Percentiles rank a stretch among this genome's conserved stretches.
Conservation (phyloP, 2,797 vertebrate genomes). For the Sphenodon punctatus region DNA sequence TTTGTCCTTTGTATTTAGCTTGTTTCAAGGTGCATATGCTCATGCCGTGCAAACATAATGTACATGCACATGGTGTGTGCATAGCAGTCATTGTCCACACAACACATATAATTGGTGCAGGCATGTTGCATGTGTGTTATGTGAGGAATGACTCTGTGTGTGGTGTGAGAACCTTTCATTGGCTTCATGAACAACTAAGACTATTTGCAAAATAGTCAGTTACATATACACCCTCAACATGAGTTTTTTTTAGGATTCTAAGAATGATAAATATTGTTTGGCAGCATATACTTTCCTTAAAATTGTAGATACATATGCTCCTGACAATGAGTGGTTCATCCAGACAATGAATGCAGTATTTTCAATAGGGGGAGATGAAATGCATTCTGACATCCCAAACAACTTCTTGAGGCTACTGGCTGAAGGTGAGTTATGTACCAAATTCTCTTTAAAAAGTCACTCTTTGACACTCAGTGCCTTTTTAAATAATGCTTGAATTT, state of each 20-base stretch:
- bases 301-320: conserved; percentile 85
- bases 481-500: neutral
- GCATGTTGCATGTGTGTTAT: too few relatives aligned
- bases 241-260: neutral
- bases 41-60: too few relatives aligned
- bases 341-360: conserved; percentile 96
- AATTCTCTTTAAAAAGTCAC: neutral
- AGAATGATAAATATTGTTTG: conserved; percentile 25
- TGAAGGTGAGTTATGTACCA: conserved; percentile 80
- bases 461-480: too few relatives aligned
- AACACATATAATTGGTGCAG: too few relatives aligned
- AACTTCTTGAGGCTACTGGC: conserved; percentile 90
- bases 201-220: too few relatives aligned
- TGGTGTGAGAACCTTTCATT: too few relatives aligned
- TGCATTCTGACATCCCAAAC: conserved; percentile 91
- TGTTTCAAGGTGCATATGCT: too few relatives aligned
- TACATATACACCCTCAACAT: too few relatives aligned
- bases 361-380: conserved; percentile 88
- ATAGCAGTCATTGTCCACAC: too few relatives aligned
- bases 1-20: neutral
- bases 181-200: too few relatives aligned
- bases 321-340: conserved; percentile 95
- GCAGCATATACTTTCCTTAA: conserved; percentile 80
- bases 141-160: too few relatives aligned
- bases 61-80: too few relatives aligned